Base-by-base conservation (phyloP, 2,113 vertebrate species). In the Ciconia stormi region DNA sequence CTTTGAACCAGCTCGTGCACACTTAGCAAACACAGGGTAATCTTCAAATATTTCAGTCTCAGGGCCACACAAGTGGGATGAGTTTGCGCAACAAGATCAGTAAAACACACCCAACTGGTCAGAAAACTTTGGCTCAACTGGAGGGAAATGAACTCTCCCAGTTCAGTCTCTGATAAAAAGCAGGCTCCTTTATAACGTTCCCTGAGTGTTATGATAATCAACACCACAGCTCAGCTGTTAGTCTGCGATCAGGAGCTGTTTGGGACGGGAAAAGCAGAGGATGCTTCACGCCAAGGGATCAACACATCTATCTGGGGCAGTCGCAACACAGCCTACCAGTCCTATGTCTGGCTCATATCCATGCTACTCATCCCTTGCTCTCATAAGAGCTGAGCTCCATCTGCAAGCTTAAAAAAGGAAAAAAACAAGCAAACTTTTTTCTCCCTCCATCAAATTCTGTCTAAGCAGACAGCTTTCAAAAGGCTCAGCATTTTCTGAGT, bases 231-330 rank as follows among this genome's bases (percentile, higher is more conserved):
- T 97, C 93, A 72, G 82, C 87, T 85, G 90, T 65, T 80, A 93
- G 58, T 32, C 73, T 85, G 87, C n/a, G 70, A 96, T 73, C 81
- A 66, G 90, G 87, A 96, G 70, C 77, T 89, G 81, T 47, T 94
- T 79, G 84, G 87, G 91, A 85, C 76, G 81, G 89, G 90, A 96
- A 88, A 40, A 91, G 90, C 78, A 90, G 65, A 95, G 91, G 66
- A 91, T 93, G 73, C 77, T 96, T 97, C 77, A 79, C 2, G 1
- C 89, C 87, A 95, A 93, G 62, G 84, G 87, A 95, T 94, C 95
- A 95, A 95, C 96, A 96, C 95, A 85, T 97, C 82, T 96, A 96
- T 96, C 92, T 96, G 95, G 95, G 92, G 78, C 93, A 95, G 96
- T 94, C 78, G 58, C 95, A 97, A 91, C 95, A 96, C 84, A 96